Evolutionary conservation across 2,888 invertebrate species (phyloP).

Genomic region (Cylloceria caligata): DNA sequence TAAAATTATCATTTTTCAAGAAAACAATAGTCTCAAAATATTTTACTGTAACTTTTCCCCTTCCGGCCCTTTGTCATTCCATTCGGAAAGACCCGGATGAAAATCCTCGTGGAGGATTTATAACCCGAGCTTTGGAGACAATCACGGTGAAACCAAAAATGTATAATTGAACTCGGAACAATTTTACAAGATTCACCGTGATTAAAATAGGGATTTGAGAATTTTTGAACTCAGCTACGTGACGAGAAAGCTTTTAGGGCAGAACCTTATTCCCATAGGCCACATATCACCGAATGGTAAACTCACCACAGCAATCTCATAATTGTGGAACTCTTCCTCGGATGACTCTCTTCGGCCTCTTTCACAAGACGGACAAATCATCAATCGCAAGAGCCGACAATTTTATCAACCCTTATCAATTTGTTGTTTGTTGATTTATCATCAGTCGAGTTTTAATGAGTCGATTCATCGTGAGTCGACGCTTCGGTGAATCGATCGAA

Average conservation of each 20-base stretch:
- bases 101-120: constrained; percentile 1
- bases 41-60: background rate
- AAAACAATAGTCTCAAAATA: background rate
- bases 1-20: background rate
- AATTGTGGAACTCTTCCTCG: no score
- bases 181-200: background rate
- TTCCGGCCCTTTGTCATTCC: background rate
- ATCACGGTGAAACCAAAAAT: constrained; percentile 1
- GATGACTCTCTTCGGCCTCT: no score
- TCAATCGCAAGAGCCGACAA: no score
- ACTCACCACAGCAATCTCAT: no score
- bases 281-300: no score
- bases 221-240: background rate
- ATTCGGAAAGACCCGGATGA: background rate
- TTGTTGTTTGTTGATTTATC: no score
- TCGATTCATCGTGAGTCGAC: no score
- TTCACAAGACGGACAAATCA: no score
- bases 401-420: no score
- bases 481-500: no score
- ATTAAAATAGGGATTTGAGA: constrained; percentile 9
- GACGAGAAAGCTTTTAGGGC: background rate
- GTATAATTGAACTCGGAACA: constrained; percentile 10
- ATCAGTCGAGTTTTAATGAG: no score
- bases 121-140: constrained; percentile 32
- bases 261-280: background rate